These are phyloP conservation scores for Tragopan temminckii DNA, from an alignment of 2,797 vertebrate species.

Conservation along the genomic window DNA sequence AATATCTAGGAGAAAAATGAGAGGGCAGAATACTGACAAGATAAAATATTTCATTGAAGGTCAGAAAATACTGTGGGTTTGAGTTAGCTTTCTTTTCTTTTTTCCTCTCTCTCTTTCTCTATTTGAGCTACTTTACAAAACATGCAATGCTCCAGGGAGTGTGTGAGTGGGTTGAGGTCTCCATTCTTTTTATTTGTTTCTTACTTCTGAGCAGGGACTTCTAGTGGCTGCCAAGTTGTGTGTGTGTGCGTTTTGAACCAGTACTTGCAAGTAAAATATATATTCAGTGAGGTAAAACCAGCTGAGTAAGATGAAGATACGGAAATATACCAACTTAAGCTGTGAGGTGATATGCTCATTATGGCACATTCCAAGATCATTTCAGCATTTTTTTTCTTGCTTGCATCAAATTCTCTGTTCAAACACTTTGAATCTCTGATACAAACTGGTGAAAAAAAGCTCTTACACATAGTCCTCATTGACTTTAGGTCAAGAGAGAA, in stretches of 20 bases:
- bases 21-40: background rate
- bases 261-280: slow-evolving; percentile 14
- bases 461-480: background rate
- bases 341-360: background rate
- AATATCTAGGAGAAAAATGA: slow-evolving; percentile 7
- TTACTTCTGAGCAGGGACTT: background rate
- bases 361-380: background rate
- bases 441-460: background rate
- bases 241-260: background rate
- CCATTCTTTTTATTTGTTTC: slow-evolving; percentile 18
- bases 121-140: background rate
- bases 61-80: slow-evolving; percentile 9
- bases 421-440: background rate
- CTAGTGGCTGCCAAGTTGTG: background rate
- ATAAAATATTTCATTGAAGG: background rate
- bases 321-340: background rate
- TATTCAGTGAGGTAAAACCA: slow-evolving; percentile 33
- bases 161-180: background rate
- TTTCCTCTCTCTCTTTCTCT: background rate
- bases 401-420: slow-evolving; percentile 13
- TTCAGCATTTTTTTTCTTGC: slow-evolving; percentile 1
- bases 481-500: background rate
- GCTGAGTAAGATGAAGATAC: slow-evolving; percentile 1
- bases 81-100: background rate
- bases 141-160: slow-evolving; percentile 7